Evolutionary conservation across 2,888 invertebrate species (phyloP).

Genomic region (Mylabris sibirica): DNA sequence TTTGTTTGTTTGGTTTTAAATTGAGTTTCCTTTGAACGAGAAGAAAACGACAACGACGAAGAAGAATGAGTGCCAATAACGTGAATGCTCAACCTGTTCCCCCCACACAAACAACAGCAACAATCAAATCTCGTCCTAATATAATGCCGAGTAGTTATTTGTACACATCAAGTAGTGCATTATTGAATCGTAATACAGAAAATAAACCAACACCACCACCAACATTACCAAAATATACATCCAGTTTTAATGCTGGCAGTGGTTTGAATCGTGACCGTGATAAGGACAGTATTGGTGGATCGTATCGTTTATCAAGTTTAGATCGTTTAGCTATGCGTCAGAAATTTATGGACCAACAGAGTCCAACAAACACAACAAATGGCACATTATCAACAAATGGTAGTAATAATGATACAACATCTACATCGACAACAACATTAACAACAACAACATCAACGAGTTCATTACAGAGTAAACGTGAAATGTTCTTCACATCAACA

Average conservation of each 20-base stretch:
- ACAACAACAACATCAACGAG: slow-evolving; percentile 54
- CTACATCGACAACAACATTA: slow-evolving; percentile 60
- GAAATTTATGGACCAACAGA: slow-evolving; percentile 80
- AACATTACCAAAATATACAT: slow-evolving; percentile 80
- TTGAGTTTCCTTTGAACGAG: not conserved
- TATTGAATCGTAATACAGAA: slow-evolving; percentile 66
- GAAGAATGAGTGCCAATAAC: slow-evolving; percentile 60
- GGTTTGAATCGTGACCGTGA: slow-evolving; percentile 70
- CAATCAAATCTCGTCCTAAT: slow-evolving; percentile 61
- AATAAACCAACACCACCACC: slow-evolving; percentile 77
- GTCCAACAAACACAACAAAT: slow-evolving; percentile 53
- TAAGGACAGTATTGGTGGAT: slow-evolving; percentile 74
- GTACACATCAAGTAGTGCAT: slow-evolving; percentile 69
- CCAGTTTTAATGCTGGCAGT: slow-evolving; percentile 78
- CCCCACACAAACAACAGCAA: slow-evolving; percentile 59
- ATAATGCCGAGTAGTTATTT: slow-evolving; percentile 69
- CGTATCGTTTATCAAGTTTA: slow-evolving; percentile 81
- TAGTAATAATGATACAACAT: slow-evolving; percentile 53
- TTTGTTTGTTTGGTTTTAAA: not conserved
- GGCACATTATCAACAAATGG: slow-evolving; percentile 55
- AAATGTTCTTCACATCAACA: slow-evolving; percentile 82
- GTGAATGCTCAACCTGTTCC: slow-evolving; percentile 55
- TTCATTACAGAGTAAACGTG: slow-evolving; percentile 84
- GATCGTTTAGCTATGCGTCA: slow-evolving; percentile 84
- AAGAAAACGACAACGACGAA: not conserved